These are phyloP conservation scores for Spatula versicolor DNA, from an alignment of 2,797 vertebrate species.

Conservation along the genomic window DNA sequence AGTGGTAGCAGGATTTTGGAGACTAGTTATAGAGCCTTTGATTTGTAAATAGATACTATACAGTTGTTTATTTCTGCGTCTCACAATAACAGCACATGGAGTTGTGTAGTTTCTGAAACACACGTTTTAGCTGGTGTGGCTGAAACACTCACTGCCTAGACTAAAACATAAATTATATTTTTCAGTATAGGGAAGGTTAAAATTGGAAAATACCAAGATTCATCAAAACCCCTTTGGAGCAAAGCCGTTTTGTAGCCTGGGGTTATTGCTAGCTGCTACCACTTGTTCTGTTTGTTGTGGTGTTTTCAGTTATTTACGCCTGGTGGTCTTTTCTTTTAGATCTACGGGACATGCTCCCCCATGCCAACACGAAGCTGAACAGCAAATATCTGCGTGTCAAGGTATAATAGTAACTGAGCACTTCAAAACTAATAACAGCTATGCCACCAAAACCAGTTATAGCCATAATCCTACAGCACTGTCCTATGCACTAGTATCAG, in stretches of 20 bases:
- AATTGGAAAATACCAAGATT: not conserved
- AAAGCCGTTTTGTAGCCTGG: not conserved
- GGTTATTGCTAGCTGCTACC: not conserved
- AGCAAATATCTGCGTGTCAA: rapidly evolving
- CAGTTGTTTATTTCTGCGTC: not conserved
- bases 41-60: not conserved
- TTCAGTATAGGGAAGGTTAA: not conserved
- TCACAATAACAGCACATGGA: not conserved
- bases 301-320: not conserved
- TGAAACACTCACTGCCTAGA: not conserved
- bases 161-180: not conserved
- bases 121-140: not conserved
- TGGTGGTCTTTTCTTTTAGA: not conserved
- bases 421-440: rapidly evolving
- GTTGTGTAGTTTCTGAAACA: not conserved
- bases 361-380: not conserved
- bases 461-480: rapidly evolving
- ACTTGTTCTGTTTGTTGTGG: not conserved
- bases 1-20: not conserved
- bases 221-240: not conserved
- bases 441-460: rapidly evolving
- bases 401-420: rapidly evolving
- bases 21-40: not conserved
- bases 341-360: not conserved
- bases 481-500: rapidly evolving